phyloP scores from a whole-genome alignment of 2,797 vertebrate genomes.

The Lagodon rhomboides region DNA sequence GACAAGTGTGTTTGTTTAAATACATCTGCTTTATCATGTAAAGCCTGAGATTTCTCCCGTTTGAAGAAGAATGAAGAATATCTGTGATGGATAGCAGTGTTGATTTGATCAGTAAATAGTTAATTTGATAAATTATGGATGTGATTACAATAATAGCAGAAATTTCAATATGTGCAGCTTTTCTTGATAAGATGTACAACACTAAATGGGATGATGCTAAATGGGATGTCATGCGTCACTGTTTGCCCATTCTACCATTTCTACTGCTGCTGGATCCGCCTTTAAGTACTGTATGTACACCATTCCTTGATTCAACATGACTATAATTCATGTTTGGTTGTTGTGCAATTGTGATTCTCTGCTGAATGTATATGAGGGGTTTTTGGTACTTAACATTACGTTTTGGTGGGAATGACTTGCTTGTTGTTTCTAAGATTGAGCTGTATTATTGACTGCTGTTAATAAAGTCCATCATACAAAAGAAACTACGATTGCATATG shows the following conservation, averaged over 20 bases:
- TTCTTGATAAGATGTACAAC: background rate
- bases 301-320: constrained; percentile 55
- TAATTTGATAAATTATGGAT: background rate
- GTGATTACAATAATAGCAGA: background rate
- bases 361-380: constrained; percentile 66
- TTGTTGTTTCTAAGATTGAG: constrained; percentile 63
- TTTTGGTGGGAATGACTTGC: constrained; percentile 56
- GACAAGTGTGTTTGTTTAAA: background rate
- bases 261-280: constrained; percentile 41
- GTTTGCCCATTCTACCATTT: constrained; percentile 6
- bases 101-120: background rate
- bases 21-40: background rate
- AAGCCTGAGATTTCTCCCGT: constrained; percentile 26
- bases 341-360: constrained; percentile 66
- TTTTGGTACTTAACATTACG: constrained; percentile 50
- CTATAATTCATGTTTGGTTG: constrained; percentile 44
- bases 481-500: background rate
- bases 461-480: constrained; percentile 73
- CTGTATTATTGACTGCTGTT: constrained; percentile 71
- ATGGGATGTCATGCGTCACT: constrained; percentile 11
- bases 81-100: background rate
- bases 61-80: constrained; percentile 12
- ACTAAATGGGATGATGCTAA: background rate
- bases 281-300: constrained; percentile 32
- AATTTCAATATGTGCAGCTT: constrained; percentile 12